Base-by-base conservation (phyloP, 2,888 invertebrate genomes). In the Pheosia tremula region DNA sequence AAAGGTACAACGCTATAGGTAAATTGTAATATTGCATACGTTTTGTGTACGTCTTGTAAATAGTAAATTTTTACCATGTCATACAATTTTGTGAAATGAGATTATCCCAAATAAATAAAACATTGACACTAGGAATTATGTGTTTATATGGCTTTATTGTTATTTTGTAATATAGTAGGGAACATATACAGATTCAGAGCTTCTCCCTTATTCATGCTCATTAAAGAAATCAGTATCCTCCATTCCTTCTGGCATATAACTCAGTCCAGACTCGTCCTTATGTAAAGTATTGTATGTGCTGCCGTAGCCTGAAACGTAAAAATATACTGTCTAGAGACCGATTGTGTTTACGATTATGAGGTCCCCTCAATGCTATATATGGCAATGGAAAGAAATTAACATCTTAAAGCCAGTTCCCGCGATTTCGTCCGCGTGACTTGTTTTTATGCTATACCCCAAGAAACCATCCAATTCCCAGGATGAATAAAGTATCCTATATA, bases 171-270 rank as follows among this genome's bases (percentile, higher is more conserved):
- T 24, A 24, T 24, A 24, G 24, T 24, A 24, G 24, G 24, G 24
- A 24, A 24, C 24, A 24, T 24, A 1, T 24, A 24, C 24, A 24
- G 24, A 24, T 24, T 24, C 24, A 24, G 24, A 24, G 24, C 24
- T 24, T 24, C 66, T 64, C 55, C 56, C 64, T 61, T 56, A 57
- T 52, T 71, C 66, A 61, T 79, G 65, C 57, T 74, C 75, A n/a
- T 64, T 45, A 63, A 96, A 96, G 81, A 96, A 96, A 78, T 95
- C 86, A 0, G 94, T 82, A 79, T 95, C 75, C 81, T 96, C 95
- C 79, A 96, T 85, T 67, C 95, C 96, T 73, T 95, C 95, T 7
- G 97, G 97, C 95, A 97, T 94, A 79, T 96, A 97, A 49, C 85
- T 89, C 13, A 95, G 83, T 57, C 94, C 94, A 5, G 95, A 95